Conservation (phyloP, 2,888 invertebrate genomes). For the Phalera bucephala region DNA sequence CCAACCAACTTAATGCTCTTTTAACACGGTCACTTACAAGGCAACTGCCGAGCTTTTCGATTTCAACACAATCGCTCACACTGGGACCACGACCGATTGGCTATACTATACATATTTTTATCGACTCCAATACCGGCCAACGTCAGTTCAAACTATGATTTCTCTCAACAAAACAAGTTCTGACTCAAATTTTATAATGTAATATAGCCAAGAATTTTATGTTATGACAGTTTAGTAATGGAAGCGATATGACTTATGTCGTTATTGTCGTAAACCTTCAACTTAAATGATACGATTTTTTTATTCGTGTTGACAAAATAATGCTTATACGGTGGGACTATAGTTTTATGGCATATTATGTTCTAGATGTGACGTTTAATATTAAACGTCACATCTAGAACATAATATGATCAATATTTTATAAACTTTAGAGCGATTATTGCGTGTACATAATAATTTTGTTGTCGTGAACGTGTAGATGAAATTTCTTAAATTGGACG, state of each 20-base stretch:
- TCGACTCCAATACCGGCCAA: constrained; percentile 22
- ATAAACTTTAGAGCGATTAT: constrained; percentile 19
- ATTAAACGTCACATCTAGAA: constrained; percentile 14
- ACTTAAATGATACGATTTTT: constrained; percentile 37
- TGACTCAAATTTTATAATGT: constrained; percentile 46
- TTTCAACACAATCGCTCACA: constrained; percentile 15
- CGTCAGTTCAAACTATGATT: constrained; percentile 33
- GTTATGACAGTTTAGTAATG: constrained; percentile 48
- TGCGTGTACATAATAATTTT: constrained; percentile 18
- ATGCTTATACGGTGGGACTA: constrained; percentile 29
- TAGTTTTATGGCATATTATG: constrained; percentile 41
- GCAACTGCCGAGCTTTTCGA: not conserved
- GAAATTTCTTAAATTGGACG: not conserved
- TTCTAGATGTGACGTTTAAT: constrained; percentile 28
- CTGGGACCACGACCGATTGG: constrained; percentile 20
- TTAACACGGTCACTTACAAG: too few relatives aligned
- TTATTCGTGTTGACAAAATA: constrained; percentile 48
- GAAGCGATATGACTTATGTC: constrained; percentile 46
- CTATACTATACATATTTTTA: constrained; percentile 33
- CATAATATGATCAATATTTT: constrained; percentile 41
- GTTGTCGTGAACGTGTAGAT: constrained; percentile 9
- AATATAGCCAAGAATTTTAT: constrained; percentile 48
- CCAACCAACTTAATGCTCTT: too few relatives aligned
- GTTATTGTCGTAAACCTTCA: constrained; percentile 42
- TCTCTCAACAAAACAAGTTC: constrained; percentile 43